Base-by-base conservation (phyloP, 2,888 invertebrate genomes). In the Globia sparganii region DNA sequence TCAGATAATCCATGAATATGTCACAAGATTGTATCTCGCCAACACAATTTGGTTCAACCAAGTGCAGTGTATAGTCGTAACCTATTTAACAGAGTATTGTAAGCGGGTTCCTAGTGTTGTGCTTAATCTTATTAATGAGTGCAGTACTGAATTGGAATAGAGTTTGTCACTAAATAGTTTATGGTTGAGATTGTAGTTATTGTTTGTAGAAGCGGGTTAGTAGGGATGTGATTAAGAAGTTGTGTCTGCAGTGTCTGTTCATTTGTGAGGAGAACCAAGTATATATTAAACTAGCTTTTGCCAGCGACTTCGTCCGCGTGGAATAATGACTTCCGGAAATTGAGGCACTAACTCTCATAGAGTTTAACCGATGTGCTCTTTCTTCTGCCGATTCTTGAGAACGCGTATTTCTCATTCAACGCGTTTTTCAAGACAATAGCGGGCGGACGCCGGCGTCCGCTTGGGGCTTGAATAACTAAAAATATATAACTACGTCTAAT, bases 81-180 rank as follows among this genome's bases (percentile, higher is more conserved):
- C 72, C 58, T 75, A 84, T 84, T 84, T 79, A 83, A 34, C 25
- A 21, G 59, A 67, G 62, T 66, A 87, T 80, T 84, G 87, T 84
- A 72, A 87, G 64, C 72, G 34, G 34, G 68, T 66, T 43, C 59
- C 87, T 65, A 79, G 75, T 84, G 66, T 86, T 86, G 83, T 72
- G 46, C 75, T 67, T 37, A 83, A 85, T 85, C 73, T 78, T 71
- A 83, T 85, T 88, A 85, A 78, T 78, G 75, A 67, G 70, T 79
- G 84, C 86, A 76, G 76, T 59, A 25, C 75, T 72, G 86, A 83
- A 88, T 88, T n/a, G 31, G 67, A 76, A 86, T 68, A 72, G 86
- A 74, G 68, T 78, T 88, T 61, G 68, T 34, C 34, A 72, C 49
- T 72, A 78, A 75, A 69, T 74, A 75, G 79, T 74, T 68, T 62